A percentile compares a stretch with the other conserved stretches of the same genome.
Conservation (phyloP, 2,113 vertebrate genomes). For the Dipodomys spectabilis region DNA sequence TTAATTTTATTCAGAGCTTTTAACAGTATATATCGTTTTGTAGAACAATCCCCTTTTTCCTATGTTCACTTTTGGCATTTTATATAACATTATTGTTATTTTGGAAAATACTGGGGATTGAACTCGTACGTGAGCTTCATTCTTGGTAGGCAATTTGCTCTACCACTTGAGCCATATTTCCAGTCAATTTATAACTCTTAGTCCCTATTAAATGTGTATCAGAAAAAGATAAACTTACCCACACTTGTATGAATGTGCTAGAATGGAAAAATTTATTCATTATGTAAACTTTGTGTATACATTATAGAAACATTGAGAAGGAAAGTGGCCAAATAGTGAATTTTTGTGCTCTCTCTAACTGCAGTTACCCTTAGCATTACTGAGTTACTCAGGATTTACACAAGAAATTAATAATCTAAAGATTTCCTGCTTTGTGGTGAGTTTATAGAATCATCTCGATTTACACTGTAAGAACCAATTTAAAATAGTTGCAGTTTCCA, state of each 20-base stretch:
- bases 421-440: conserved; percentile 27
- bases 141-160: no score
- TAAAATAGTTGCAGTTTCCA: conserved; percentile 20
- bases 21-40: neutral
- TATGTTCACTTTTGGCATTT: no score
- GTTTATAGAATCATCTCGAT: neutral
- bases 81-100: no score
- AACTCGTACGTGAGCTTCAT: no score
- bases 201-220: neutral
- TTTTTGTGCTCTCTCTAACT: conserved; percentile 2
- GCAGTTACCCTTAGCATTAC: conserved; percentile 31
- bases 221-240: conserved; percentile 15
- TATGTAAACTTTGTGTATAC: neutral
- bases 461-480: neutral
- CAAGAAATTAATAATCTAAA: neutral
- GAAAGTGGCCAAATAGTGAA: conserved; percentile 2
- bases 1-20: conserved; percentile 21
- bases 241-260: conserved; percentile 36
- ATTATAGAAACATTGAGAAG: neutral
- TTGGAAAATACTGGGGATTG: no score
- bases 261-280: neutral
- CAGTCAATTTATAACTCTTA: neutral
- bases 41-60: neutral
- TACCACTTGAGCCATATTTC: neutral
- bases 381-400: conserved; percentile 27